Evolutionary conservation across 1,140 invertebrate genomes (phyloP).

Genomic region (Drosophila burlai): DNA sequence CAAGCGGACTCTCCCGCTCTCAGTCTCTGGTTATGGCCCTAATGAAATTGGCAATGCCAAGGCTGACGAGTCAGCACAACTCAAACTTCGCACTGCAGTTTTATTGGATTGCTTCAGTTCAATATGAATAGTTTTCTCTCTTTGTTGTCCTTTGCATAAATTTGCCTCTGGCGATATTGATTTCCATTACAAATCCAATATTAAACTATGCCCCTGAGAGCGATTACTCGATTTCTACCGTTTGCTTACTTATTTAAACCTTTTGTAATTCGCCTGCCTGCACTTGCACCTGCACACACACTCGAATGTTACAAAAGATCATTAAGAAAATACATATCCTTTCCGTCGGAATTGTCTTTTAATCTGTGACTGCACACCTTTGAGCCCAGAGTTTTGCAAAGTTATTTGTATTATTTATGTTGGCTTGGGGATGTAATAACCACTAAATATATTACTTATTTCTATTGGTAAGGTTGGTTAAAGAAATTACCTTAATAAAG

Average conservation of each 20-base stretch:
- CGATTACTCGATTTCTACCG: constrained; percentile 40
- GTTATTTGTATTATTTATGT: constrained; percentile 13
- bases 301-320: constrained; percentile 14
- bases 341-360: constrained; percentile 21
- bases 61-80: constrained; percentile 40
- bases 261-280: constrained; percentile 33
- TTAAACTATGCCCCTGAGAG: constrained; percentile 55
- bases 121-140: constrained; percentile 26
- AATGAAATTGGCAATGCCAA: constrained; percentile 54
- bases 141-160: constrained; percentile 48
- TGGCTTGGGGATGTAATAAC: constrained; percentile 9
- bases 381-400: neutral
- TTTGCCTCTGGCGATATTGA: constrained; percentile 49
- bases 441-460: neutral
- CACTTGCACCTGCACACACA: neutral
- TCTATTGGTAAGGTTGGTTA: neutral
- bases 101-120: constrained; percentile 29
- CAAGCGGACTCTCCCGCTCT: constrained; percentile 28
- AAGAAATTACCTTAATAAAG: neutral
- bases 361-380: constrained; percentile 13
- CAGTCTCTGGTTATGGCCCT: constrained; percentile 27
- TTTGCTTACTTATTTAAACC: constrained; percentile 34
- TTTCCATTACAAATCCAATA: constrained; percentile 57
- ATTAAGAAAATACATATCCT: constrained; percentile 20
- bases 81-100: constrained; percentile 40